These are phyloP conservation scores for Perithous albicinctus DNA, from an alignment of 2,888 invertebrate genomes.

Conservation along the genomic window DNA sequence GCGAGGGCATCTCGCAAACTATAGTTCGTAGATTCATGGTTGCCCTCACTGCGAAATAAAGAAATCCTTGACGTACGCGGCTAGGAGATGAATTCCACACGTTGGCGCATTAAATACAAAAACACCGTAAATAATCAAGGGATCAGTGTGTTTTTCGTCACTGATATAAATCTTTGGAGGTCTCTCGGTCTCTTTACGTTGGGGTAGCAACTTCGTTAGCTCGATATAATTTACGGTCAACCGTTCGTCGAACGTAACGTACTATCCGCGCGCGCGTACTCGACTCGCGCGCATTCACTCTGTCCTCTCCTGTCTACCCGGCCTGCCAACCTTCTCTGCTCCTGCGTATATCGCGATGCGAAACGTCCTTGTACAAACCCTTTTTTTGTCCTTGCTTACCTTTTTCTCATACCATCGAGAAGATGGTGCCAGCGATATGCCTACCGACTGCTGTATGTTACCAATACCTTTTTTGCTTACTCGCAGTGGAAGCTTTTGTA, in stretches of 20 bases:
- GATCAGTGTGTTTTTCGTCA: constrained; percentile 73
- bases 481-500: neutral
- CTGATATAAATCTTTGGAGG: constrained; percentile 75
- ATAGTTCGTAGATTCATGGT: constrained; percentile 34
- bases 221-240: constrained; percentile 77
- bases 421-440: constrained; percentile 64
- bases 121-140: constrained; percentile 75
- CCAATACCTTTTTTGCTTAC: constrained; percentile 23
- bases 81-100: constrained; percentile 44
- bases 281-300: constrained; percentile 52
- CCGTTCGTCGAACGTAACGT: constrained; percentile 72
- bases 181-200: constrained; percentile 66
- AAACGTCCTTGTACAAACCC: constrained; percentile 58
- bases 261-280: constrained; percentile 60
- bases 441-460: constrained; percentile 46
- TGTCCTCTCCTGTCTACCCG: constrained; percentile 44
- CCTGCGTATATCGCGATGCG: constrained; percentile 50
- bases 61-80: constrained; percentile 48
- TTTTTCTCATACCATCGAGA: constrained; percentile 47
- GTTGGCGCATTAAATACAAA: constrained; percentile 60
- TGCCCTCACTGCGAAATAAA: constrained; percentile 41
- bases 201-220: constrained; percentile 79
- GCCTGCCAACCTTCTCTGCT: constrained; percentile 24
- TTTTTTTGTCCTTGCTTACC: constrained; percentile 44
- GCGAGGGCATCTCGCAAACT: constrained; percentile 9